Evolutionary conservation across 2,888 invertebrate genomes (phyloP), one percentile per base, ranked within the genome.

Genomic region (Rotaria macrura): DNA sequence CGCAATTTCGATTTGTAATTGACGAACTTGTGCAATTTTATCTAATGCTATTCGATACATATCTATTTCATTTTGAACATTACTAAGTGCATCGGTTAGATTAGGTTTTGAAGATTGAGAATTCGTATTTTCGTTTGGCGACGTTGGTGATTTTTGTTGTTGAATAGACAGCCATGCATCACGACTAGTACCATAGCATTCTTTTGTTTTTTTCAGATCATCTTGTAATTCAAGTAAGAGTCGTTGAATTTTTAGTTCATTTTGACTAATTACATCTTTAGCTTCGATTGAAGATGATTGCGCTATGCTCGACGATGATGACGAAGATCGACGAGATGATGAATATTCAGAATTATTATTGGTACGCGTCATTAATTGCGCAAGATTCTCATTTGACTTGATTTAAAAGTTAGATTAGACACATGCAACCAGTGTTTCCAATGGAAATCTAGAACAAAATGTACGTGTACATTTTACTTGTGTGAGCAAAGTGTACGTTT

Each of bases 241-340:
- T 20, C 55, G 55, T 40, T 83, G 38, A 83, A 85, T 85, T 47
- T 43, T 85, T 34, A 57, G n/a, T 83, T 85, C 85, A 57, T 85
- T 85, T 57, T 55, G 43, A 57, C 34, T 55, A 29, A 85, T 85
- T 55, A 83, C 38, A 57, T 85, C 83, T 79, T 85, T 65, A 0
- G 65, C 34, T 20, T 65, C 65, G 7, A 1, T 65, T 20, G 65
- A 20, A 2, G 65, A 20, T 34, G 38, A 65, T 65, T 34, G 65
- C 5, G 29, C 4, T 34, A 34, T 65, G 17, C 34, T 20, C 17
- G 34, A 34, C 17, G 29, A 34, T 20, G 65, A 65, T 65, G 65
- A 65, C 3, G 65, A 65, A 12, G 65, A 65, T 65, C 65, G 17
- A 65, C 65, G 65, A 65, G 65, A 34, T 65, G 65, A 38, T 20